Base-by-base conservation (phyloP, 2,888 invertebrate genomes). In the Vesta saturnalis region DNA sequence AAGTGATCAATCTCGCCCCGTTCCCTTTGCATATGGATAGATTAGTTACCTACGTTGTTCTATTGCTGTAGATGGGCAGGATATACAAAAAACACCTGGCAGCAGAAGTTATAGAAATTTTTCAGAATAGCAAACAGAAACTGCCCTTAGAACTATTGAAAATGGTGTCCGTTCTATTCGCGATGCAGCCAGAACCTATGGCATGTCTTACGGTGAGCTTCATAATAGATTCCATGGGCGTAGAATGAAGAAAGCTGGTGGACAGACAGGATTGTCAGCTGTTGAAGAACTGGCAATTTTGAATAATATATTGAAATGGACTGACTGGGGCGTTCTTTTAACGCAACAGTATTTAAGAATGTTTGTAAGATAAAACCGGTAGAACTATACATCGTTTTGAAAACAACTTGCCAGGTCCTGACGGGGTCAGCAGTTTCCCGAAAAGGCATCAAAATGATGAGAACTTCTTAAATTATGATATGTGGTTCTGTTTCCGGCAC, bases 401-500 rank as follows among this genome's bases (percentile, higher is more conserved):
- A 46, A 14, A 46, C 14, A 46, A 46, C 46, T 46, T 46, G 46
- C 14, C 46, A 46, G 46, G 46, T 46, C 14, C 46, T 46, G n/a
- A 14, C 46, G 4, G 46, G 46, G 14, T 14, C 8, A 46, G 14
- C 14, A 14, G n/a, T 14, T 46, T 46, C n/a, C 14, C 4, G 14
- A 46, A 46, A 14, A 14, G 46, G n/a, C 10, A 46, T n/a, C 46
- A 46, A 30, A 4, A 30, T 30, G 4, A 30, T 30, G 30, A 30
- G 30, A 30, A 30, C 30, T 30, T 30, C 10, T 30, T 30, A 4
- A 30, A 10, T 30, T 30, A 82, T 81, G 80, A 72, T 81, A 56
- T 73, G 77, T 54, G 78, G 76, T 18, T 74, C 72, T 63, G 80
- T 80, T 21, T 64, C 58, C 39, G 80, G 82, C 8, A 67, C 71